phyloP scores from a whole-genome alignment of 2,888 invertebrate species.

The Tridacna gigas region DNA sequence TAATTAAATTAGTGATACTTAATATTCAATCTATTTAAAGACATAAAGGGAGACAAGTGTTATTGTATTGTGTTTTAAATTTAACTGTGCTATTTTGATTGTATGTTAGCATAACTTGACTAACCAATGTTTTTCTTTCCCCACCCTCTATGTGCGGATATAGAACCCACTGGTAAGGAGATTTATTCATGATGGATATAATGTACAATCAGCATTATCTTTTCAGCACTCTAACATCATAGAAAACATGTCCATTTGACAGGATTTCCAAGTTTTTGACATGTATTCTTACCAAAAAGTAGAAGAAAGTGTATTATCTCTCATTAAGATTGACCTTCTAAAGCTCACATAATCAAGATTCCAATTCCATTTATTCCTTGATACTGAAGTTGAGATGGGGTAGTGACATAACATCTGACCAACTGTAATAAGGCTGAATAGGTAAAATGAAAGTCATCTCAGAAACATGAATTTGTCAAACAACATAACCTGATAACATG shows the following conservation, averaged over 20 bases:
- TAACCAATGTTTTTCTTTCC: conserved; percentile 56
- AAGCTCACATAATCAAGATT: not conserved
- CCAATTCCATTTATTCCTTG: too few species aligned
- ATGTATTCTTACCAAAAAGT: not conserved
- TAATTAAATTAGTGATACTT: too few species aligned
- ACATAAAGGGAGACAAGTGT: not conserved
- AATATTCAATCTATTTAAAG: too few species aligned
- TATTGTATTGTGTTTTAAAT: not conserved
- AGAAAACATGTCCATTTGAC: not conserved
- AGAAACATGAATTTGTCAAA: too few species aligned
- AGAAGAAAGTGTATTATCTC: not conserved
- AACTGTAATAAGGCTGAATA: too few species aligned
- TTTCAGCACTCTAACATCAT: conserved; percentile 17
- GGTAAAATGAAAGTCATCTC: too few species aligned
- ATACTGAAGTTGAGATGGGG: too few species aligned
- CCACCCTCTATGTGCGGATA: conserved; percentile 53
- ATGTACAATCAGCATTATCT: conserved; percentile 12
- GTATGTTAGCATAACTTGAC: conserved; percentile 15
- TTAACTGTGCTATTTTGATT: too few species aligned
- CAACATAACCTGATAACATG: too few species aligned
- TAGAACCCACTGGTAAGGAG: conserved; percentile 56
- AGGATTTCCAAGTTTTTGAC: conserved; percentile 6
- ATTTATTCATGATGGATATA: conserved; percentile 20
- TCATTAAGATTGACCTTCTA: too few species aligned
- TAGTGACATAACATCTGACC: too few species aligned